These are phyloP conservation scores for Corythornis cristatus DNA, from an alignment of 2,113 vertebrate genomes.

Conservation along the genomic window DNA sequence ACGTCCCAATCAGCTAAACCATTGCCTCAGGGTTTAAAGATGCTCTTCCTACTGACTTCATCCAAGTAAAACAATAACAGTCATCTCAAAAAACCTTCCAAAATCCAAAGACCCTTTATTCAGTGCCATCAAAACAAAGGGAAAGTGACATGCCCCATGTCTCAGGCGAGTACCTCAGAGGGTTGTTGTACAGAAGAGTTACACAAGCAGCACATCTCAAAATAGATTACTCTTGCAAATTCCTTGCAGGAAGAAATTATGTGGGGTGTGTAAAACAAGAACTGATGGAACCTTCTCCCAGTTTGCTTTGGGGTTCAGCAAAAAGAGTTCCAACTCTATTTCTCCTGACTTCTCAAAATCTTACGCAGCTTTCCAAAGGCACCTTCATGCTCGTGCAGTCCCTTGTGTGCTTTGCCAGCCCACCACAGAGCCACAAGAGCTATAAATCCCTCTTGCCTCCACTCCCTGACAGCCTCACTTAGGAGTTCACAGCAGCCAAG, in stretches of 20 bases:
- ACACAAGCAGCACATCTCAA: neutral
- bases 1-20: neutral
- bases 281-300: neutral
- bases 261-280: neutral
- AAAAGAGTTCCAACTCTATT: neutral
- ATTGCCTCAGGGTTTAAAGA: neutral
- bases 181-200: neutral
- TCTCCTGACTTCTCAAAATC: neutral
- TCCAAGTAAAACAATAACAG: neutral
- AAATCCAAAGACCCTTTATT: neutral
- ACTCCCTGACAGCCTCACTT: neutral
- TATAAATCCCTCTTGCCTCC: neutral
- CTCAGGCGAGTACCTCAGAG: fast-evolving
- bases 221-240: neutral
- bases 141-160: neutral
- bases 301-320: neutral
- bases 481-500: neutral
- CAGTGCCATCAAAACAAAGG: neutral
- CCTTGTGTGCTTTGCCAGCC: neutral
- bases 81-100: neutral
- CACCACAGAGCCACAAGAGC: neutral
- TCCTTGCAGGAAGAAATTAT: neutral
- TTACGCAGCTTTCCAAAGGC: neutral
- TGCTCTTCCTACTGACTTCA: neutral
- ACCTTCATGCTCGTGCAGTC: fast-evolving